Conservation (phyloP, 2,888 invertebrate genomes). For the Agapostemon virescens region DNA sequence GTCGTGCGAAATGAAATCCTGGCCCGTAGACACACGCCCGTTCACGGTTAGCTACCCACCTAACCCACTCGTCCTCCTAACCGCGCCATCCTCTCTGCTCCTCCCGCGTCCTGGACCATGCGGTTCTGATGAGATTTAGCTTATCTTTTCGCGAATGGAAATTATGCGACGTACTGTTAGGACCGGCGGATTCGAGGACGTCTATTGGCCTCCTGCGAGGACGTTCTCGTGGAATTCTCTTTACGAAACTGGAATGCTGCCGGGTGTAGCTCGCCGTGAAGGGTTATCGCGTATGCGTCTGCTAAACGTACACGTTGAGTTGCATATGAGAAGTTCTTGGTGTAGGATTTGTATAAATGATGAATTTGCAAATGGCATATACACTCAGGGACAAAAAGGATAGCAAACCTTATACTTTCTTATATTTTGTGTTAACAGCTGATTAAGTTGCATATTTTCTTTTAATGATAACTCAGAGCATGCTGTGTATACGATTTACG, state of each 20-base stretch:
- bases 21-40: constrained; percentile 23
- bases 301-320: background rate
- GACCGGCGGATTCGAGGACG: background rate
- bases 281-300: background rate
- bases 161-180: background rate
- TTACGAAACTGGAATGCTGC: background rate
- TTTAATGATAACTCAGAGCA: too few species aligned
- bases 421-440: too few species aligned
- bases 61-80: background rate
- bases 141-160: constrained; percentile 19
- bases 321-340: background rate
- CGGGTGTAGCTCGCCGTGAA: background rate
- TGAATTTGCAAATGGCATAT: background rate
- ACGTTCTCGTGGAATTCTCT: background rate
- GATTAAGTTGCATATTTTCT: too few species aligned
- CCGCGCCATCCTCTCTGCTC: background rate
- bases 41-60: constrained; percentile 29
- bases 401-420: too few species aligned
- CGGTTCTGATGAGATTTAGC: constrained; percentile 10
- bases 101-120: background rate
- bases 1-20: constrained; percentile 53
- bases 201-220: constrained; percentile 3
- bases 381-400: too few species aligned
- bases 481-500: too few species aligned
- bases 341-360: background rate